Conservation (phyloP, 2,797 vertebrate genomes). For the Halcyon leucocephala region DNA sequence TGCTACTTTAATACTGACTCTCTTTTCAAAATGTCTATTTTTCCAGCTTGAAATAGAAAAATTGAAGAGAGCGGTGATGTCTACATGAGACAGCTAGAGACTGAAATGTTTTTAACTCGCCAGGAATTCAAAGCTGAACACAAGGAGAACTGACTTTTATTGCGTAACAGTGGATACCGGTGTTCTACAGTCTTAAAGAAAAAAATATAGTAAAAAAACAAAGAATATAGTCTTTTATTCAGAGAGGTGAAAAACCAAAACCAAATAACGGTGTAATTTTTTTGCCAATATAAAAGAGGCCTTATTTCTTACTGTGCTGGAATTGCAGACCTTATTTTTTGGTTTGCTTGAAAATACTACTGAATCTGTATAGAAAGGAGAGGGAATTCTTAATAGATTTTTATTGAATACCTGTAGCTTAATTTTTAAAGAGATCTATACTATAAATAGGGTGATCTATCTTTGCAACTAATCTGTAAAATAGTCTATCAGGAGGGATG, state of each 20-base stretch:
- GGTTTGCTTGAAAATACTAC: conserved; percentile 93
- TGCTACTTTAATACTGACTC: neutral
- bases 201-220: conserved; percentile 39
- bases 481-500: conserved; percentile 75
- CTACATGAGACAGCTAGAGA: conserved; percentile 81
- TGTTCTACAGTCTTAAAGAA: conserved; percentile 73
- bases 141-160: conserved; percentile 66
- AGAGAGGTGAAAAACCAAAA: conserved; percentile 78
- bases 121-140: conserved; percentile 51
- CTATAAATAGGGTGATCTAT: conserved; percentile 84
- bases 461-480: conserved; percentile 83
- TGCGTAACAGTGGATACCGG: conserved; percentile 70
- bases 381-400: conserved; percentile 82
- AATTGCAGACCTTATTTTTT: conserved; percentile 80
- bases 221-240: conserved; percentile 83
- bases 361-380: conserved; percentile 91
- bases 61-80: conserved; percentile 87
- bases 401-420: conserved; percentile 82
- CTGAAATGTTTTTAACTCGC: neutral
- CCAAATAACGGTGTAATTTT: conserved; percentile 80
- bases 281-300: conserved; percentile 93
- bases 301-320: conserved; percentile 95
- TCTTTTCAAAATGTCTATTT: conserved; percentile 12
- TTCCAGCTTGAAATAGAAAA: conserved; percentile 92
- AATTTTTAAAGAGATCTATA: conserved; percentile 86